Evolutionary conservation across 2,113 vertebrate species (phyloP).

Genomic region (Apteryx mantelli): DNA sequence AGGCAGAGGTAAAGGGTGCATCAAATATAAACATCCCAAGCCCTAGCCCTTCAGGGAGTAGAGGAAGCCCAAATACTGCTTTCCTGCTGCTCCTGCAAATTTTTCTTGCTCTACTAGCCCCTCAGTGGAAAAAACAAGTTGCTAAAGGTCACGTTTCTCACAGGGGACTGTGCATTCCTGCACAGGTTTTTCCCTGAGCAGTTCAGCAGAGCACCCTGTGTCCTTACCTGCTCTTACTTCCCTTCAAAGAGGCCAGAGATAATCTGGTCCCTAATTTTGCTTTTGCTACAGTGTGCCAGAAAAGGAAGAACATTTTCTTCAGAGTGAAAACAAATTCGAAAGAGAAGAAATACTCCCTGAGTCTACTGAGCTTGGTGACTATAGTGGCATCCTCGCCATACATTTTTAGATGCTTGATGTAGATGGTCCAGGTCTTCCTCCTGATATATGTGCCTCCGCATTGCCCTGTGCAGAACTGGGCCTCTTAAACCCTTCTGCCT

Average conservation of each 20-base stretch:
- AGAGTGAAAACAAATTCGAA: not conserved
- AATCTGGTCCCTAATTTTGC: conserved; percentile 43
- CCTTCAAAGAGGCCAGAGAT: not conserved
- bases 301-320: conserved; percentile 35
- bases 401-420: not conserved
- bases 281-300: conserved; percentile 13
- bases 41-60: not conserved
- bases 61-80: not conserved
- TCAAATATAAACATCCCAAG: not conserved
- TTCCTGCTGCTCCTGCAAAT: not conserved
- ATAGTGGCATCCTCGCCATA: not conserved
- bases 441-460: not conserved
- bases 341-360: not conserved
- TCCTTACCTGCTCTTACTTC: not conserved
- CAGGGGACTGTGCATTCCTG: not conserved
- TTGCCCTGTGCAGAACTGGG: not conserved
- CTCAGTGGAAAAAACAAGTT: not conserved
- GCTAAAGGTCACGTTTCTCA: not conserved
- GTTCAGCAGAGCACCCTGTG: not conserved
- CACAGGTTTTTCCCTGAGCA: not conserved
- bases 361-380: not conserved
- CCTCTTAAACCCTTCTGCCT: not conserved
- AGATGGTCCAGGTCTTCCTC: not conserved
- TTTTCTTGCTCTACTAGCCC: not conserved
- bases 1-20: not conserved